phyloP scores from a whole-genome alignment of 2,797 vertebrate genomes.

The Loris lydekkerianus region DNA sequence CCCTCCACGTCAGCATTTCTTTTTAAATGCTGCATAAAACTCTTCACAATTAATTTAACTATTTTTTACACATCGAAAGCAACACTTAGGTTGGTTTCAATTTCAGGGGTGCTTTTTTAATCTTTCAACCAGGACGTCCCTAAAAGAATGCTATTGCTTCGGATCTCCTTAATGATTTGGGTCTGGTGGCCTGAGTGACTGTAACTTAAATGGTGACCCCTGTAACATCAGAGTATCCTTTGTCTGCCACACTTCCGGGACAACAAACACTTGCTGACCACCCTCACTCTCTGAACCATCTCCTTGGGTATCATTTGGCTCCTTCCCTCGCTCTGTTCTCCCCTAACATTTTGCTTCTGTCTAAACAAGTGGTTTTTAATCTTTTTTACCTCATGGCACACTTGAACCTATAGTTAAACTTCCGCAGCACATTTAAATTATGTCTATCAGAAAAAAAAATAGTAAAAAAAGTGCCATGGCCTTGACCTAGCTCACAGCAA shows the following conservation, averaged over 20 bases:
- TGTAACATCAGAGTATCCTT: background rate
- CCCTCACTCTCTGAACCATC: background rate
- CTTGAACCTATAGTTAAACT: too few species aligned
- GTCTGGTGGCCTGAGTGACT: background rate
- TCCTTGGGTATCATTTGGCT: background rate
- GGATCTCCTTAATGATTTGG: slow-evolving; percentile 30
- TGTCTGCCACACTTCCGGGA: background rate
- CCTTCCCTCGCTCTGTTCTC: background rate
- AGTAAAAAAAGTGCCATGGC: too few species aligned
- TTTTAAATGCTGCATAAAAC: background rate
- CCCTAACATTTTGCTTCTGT: background rate
- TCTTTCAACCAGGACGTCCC: slow-evolving; percentile 22
- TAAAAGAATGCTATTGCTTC: background rate
- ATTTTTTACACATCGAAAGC: background rate
- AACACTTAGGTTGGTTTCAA: background rate
- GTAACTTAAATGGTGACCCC: background rate
- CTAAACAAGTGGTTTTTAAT: background rate
- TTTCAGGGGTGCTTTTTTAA: slow-evolving; percentile 15
- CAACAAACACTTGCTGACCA: background rate
- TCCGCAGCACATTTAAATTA: too few species aligned
- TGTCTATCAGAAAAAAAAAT: too few species aligned
- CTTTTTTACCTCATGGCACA: too few species aligned
- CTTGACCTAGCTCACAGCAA: too few species aligned
- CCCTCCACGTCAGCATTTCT: background rate
- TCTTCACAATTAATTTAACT: background rate